Conservation (phyloP, 2,888 invertebrate genomes). For the Oscheius sp. region DNA sequence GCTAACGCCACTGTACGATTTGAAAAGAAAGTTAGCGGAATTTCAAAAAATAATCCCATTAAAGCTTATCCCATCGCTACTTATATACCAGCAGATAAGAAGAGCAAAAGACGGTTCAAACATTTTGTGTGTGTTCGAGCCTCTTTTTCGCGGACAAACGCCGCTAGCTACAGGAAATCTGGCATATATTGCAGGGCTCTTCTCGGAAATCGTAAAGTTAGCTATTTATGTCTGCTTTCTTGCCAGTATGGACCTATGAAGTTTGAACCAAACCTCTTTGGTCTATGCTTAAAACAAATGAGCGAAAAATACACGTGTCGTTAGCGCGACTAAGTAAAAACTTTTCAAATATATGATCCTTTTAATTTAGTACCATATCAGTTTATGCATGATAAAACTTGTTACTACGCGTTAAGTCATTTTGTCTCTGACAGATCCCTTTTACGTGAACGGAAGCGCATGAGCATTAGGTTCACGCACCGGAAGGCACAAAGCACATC, state of each 20-base stretch:
- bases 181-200: background rate
- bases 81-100: slow-evolving; percentile 17
- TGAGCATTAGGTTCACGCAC: no score
- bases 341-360: no score
- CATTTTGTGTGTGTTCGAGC: background rate
- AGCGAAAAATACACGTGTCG: background rate
- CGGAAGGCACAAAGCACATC: no score
- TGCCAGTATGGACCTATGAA: no score
- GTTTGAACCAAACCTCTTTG: no score
- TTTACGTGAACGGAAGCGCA: no score
- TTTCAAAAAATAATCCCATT: background rate
- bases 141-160: slow-evolving; percentile 27
- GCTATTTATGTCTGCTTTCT: background rate
- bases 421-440: no score
- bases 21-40: background rate
- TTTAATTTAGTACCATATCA: no score
- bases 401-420: no score
- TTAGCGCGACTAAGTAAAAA: background rate
- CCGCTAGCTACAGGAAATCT: background rate
- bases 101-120: background rate
- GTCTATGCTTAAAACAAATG: background rate
- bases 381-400: no score
- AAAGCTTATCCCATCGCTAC: background rate
- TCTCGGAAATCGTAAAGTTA: slow-evolving; percentile 23
- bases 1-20: background rate